Evolutionary conservation across 2,888 invertebrate genomes (phyloP).

Genomic region (Ichneumon xanthorius): DNA sequence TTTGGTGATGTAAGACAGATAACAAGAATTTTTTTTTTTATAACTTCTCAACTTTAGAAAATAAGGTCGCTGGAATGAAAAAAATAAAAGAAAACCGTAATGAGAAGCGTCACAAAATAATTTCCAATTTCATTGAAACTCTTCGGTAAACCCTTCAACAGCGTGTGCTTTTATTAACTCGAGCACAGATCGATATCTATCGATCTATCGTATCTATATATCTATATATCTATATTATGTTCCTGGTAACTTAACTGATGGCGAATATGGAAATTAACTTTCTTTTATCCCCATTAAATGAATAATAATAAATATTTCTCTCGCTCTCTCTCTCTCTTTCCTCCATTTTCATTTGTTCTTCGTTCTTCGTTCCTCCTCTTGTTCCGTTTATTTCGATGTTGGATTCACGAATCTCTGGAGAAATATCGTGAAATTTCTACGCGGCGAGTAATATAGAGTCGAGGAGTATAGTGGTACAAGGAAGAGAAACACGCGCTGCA

Average conservation of each 20-base stretch:
- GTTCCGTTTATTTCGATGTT: slow-evolving; percentile 62
- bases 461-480: slow-evolving; percentile 58
- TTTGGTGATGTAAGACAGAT: slow-evolving; percentile 24
- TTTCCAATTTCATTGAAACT: background rate
- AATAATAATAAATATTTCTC: background rate
- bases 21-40: slow-evolving; percentile 7
- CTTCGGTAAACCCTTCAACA: background rate
- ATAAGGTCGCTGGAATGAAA: slow-evolving; percentile 7
- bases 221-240: background rate
- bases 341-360: slow-evolving; percentile 26
- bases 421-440: slow-evolving; percentile 79
- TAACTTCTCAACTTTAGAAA: slow-evolving; percentile 1
- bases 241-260: background rate
- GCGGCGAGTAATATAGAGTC: slow-evolving; percentile 70
- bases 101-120: background rate
- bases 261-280: slow-evolving; percentile 49
- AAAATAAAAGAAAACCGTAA: background rate
- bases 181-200: background rate
- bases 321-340: slow-evolving; percentile 35
- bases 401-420: slow-evolving; percentile 74
- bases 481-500: slow-evolving; percentile 59
- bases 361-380: slow-evolving; percentile 15
- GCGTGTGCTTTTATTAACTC: background rate
- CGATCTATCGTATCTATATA: background rate
- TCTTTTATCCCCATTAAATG: too few relatives aligned